A percentile compares a stretch with the other conserved stretches of the same genome.
Conservation (phyloP, 2,797 vertebrate species). For the Sebastes reedi region DNA sequence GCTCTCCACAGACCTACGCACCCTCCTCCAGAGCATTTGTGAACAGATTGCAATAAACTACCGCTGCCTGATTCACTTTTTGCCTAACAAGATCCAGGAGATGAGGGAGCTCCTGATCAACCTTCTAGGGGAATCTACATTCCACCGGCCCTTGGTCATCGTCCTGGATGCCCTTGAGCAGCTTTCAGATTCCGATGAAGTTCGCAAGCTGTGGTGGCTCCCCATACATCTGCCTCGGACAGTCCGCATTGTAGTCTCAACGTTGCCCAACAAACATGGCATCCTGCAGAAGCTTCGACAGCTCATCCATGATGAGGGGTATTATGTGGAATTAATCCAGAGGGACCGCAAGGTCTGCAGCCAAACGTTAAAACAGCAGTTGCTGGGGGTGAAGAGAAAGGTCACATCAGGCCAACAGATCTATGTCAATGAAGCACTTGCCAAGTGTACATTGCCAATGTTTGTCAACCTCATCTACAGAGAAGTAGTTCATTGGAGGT, state of each 20-base stretch:
- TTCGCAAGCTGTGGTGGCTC: conserved; percentile 98
- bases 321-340: conserved; percentile 92
- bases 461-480: conserved; percentile 98
- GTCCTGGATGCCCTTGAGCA: conserved; percentile 96
- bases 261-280: conserved; percentile 96
- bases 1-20: conserved; percentile 90
- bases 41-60: conserved; percentile 97
- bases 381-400: conserved; percentile 94
- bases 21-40: conserved; percentile 95
- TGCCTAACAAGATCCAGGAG: conserved; percentile 96
- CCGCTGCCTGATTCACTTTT: conserved; percentile 93
- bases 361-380: conserved; percentile 97
- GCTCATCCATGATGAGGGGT: conserved; percentile 92
- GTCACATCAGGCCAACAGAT: conserved; percentile 99
- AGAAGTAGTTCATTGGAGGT: conserved; percentile 96
- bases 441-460: conserved; percentile 98
- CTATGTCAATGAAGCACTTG: conserved; percentile 97
- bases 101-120: conserved; percentile 95
- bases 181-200: conserved; percentile 93
- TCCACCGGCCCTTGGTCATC: conserved; percentile 93
- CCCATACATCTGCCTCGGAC: conserved; percentile 94
- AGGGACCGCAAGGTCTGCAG: conserved; percentile 96
- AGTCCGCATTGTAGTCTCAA: conserved; percentile 94
- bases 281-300: conserved; percentile 96
- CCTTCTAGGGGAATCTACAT: conserved; percentile 93